Conservation (phyloP, 2,113 vertebrate species). For the Alaudala cheleensis region DNA sequence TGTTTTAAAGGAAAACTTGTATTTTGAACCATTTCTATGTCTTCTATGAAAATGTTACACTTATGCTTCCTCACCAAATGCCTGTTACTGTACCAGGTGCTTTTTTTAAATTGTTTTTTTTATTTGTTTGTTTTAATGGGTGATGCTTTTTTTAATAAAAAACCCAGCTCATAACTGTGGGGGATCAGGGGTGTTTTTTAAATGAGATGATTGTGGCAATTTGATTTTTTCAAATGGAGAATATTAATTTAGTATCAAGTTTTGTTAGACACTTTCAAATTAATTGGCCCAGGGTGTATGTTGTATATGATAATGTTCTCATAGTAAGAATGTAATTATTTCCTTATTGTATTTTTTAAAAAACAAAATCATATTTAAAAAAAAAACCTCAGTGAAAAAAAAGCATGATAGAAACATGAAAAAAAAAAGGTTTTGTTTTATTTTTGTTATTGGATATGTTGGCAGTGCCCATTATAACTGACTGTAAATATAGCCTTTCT, state of each 20-base stretch:
- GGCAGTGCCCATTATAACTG: constrained; percentile 62
- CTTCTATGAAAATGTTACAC: constrained; percentile 5
- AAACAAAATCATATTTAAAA: constrained; percentile 74
- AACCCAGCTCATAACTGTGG: background rate
- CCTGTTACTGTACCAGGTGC: constrained; percentile 7
- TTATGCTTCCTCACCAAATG: constrained; percentile 33
- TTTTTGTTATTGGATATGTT: constrained; percentile 69
- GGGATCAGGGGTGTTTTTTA: constrained; percentile 34
- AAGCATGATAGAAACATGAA: constrained; percentile 54
- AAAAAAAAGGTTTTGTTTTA: constrained; percentile 60
- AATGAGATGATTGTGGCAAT: constrained; percentile 24
- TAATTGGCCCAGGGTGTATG: constrained; percentile 40
- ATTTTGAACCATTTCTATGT: constrained; percentile 21
- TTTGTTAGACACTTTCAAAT: constrained; percentile 41
- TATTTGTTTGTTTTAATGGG: background rate
- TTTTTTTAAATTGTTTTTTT: background rate
- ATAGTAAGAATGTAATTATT: constrained; percentile 79
- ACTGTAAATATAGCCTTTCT: constrained; percentile 71
- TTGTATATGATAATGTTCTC: constrained; percentile 74
- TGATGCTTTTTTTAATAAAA: background rate
- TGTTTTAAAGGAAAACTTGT: constrained; percentile 18
- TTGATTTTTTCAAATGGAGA: constrained; percentile 53
- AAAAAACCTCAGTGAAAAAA: constrained; percentile 48
- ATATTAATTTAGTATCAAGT: constrained; percentile 29
- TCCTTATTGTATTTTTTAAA: constrained; percentile 78